Conservation (phyloP, 2,113 vertebrate species). For the Microcebus tavaratra region DNA sequence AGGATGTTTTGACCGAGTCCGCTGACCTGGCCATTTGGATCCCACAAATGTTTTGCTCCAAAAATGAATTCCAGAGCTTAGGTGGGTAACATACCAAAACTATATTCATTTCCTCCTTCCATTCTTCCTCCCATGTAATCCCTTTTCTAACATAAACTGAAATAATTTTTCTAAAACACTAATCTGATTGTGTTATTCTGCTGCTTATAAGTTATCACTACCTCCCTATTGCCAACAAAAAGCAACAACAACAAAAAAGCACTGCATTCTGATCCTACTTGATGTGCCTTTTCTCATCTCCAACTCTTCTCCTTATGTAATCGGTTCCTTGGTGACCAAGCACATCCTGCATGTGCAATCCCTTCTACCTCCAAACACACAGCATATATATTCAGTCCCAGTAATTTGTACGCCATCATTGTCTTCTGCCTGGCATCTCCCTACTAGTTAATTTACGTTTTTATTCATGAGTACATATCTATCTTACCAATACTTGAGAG, state of each 20-base stretch:
- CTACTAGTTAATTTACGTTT: background rate
- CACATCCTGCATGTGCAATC: too few species aligned
- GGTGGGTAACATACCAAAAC: background rate
- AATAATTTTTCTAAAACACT: background rate
- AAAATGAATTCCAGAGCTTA: slow-evolving; percentile 31
- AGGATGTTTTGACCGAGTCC: slow-evolving; percentile 42
- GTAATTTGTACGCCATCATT: background rate
- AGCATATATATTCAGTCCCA: rapidly evolving
- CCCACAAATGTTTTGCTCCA: slow-evolving; percentile 17
- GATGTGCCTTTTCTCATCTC: background rate
- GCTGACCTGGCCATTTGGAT: slow-evolving; percentile 40
- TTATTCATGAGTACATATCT: background rate
- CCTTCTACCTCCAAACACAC: rapidly evolving
- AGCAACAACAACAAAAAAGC: background rate
- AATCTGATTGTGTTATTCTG: background rate
- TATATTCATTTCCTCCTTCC: background rate
- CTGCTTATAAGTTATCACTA: background rate
- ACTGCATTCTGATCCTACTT: background rate
- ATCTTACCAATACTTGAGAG: background rate
- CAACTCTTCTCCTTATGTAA: rapidly evolving
- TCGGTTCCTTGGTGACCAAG: too few species aligned
- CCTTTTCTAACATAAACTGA: background rate
- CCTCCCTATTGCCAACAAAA: background rate
- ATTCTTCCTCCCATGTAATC: background rate
- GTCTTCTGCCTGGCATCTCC: background rate